These are phyloP conservation scores for Troides oblongomaculatus DNA, from an alignment of 2,888 invertebrate genomes.

Conservation along the genomic window DNA sequence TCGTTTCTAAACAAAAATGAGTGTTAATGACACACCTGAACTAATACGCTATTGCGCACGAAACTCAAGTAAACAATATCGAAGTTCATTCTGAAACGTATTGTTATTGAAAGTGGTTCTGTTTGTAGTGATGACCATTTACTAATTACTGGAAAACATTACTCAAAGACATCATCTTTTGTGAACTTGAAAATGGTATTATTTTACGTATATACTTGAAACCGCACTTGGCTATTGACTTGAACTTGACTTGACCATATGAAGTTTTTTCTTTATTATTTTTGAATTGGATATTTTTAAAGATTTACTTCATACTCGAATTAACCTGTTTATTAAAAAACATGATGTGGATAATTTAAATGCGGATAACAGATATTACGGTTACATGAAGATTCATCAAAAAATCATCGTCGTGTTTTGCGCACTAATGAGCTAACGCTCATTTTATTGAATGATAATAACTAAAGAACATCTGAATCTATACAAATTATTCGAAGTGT, in stretches of 20 bases:
- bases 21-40: slow-evolving; percentile 21
- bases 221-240: not conserved
- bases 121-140: slow-evolving; percentile 1
- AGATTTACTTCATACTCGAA: not conserved
- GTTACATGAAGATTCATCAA: not conserved
- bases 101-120: slow-evolving; percentile 22
- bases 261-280: not conserved
- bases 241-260: not conserved
- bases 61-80: slow-evolving; percentile 5
- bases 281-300: not conserved
- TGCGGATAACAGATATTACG: not conserved
- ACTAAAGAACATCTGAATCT: not conserved
- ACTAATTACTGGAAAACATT: not conserved
- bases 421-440: not conserved
- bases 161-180: not conserved
- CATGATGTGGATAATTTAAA: not conserved
- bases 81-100: not conserved
- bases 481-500: too few relatives aligned
- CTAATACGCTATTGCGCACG: slow-evolving; percentile 26
- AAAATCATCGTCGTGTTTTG: not conserved
- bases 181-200: not conserved
- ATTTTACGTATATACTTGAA: not conserved
- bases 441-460: not conserved
- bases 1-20: slow-evolving; percentile 6
- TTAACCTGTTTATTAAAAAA: not conserved